A percentile compares a stretch with the other conserved stretches of the same genome.
phyloP scores from a whole-genome alignment of 2,113 vertebrate genomes.

The Seriola quinqueradiata region DNA sequence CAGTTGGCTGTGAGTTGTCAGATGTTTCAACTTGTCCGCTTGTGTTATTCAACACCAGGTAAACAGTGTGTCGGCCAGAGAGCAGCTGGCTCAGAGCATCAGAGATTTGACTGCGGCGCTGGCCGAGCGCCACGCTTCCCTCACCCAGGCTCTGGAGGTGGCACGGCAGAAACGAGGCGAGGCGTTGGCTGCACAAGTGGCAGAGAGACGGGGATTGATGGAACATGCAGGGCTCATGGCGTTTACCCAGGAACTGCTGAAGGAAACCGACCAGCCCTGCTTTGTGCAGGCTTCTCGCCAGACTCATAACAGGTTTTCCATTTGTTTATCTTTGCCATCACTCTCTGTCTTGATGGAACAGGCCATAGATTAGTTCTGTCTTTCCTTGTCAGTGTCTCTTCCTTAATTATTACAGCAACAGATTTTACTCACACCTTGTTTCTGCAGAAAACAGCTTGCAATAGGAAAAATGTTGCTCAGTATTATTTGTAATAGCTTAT shows the following conservation, averaged over 20 bases:
- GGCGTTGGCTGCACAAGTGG: conserved; percentile 88
- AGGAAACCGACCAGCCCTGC: conserved; percentile 94
- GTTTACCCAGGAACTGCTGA: conserved; percentile 93
- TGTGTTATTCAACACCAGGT: conserved; percentile 78
- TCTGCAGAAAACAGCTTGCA: neutral
- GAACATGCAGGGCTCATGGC: conserved; percentile 94
- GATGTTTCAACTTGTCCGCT: neutral
- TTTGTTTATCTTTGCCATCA: neutral
- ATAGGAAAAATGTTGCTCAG: neutral
- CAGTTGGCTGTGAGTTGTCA: neutral
- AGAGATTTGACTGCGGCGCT: conserved; percentile 89
- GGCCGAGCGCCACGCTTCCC: conserved; percentile 88
- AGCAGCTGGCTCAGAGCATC: conserved; percentile 92
- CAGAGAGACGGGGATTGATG: conserved; percentile 91
- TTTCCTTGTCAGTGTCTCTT: neutral
- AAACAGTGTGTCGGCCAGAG: conserved; percentile 91
- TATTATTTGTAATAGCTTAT: neutral
- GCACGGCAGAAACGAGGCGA: conserved; percentile 89
- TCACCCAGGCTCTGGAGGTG: conserved; percentile 90
- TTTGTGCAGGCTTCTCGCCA: conserved; percentile 95
- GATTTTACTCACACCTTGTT: neutral
- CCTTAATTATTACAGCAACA: neutral
- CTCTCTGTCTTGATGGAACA: neutral
- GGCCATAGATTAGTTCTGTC: neutral
- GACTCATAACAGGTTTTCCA: conserved; percentile 91